Percentiles rank a stretch among this genome's conserved stretches.
Conservation (phyloP, 2,113 vertebrate genomes). For the Nannobrachium achirus region DNA sequence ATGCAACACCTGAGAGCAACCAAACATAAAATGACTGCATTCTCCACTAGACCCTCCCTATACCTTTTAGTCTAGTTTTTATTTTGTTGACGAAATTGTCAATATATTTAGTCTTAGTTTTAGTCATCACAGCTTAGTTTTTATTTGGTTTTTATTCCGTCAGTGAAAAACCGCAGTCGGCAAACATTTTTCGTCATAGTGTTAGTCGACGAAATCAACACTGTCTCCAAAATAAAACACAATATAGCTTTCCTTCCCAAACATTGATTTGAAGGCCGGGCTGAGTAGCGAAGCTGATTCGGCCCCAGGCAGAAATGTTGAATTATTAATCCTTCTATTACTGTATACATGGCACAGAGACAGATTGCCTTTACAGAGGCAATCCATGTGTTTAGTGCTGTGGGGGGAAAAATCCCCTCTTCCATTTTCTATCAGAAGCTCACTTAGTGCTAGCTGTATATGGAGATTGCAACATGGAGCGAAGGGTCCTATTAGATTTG, state of each 20-base stretch:
- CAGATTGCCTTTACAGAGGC: constrained; percentile 52
- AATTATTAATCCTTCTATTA: constrained; percentile 72
- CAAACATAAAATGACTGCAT: too few species aligned
- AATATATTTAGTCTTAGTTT: too few species aligned
- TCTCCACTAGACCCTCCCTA: too few species aligned
- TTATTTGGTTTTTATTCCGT: too few species aligned
- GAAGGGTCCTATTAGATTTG: too few species aligned
- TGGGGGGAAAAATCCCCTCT: constrained; percentile 12
- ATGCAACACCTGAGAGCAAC: too few species aligned
- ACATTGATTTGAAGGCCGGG: constrained; percentile 57
- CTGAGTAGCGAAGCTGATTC: constrained; percentile 51
- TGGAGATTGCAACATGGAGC: not conserved
- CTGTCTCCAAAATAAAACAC: constrained; percentile 43
- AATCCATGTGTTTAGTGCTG: constrained; percentile 1
- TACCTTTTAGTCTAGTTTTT: too few species aligned
- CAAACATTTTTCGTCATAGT: too few species aligned
- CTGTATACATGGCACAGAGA: constrained; percentile 61
- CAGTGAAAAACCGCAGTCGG: too few species aligned
- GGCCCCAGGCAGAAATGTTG: constrained; percentile 57
- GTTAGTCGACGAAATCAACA: too few species aligned
- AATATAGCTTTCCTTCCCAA: constrained; percentile 42
- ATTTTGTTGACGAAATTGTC: too few species aligned
- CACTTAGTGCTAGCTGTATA: not conserved
- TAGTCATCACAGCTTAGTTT: too few species aligned
- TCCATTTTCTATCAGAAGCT: not conserved